Evolutionary conservation across 1,140 invertebrate species (phyloP), one percentile per base, ranked within the genome.

Genomic region (Heliothis subflexa): DNA sequence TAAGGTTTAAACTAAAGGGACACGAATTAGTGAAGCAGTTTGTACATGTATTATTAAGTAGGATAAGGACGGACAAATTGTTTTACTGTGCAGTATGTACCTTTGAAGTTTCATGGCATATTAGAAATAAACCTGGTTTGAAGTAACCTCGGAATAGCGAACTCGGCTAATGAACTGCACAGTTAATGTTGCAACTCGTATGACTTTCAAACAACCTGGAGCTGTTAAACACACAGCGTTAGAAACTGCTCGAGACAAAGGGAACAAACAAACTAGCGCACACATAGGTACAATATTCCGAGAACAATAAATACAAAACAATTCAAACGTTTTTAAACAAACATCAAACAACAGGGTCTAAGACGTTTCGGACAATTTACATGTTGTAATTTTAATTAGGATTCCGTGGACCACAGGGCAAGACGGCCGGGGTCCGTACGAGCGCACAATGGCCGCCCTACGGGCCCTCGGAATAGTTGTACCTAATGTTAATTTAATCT

Each of bases 401-500:
- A 88, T 84, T 88, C 85, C 82, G 82, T 61, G 59, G 85, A 82
- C 85, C 88, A 84, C 86, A 83, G 84, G 82, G 80, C 75, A 64
- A 81, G 78, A 76, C 55, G 79, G 28, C 68, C 61, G 78, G 66
- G 61, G 12, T 5, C 40, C 16, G 62, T 55, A 16, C 66, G 76
- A 73, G 81, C 21, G 61, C 82, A 89, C 86, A 89, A 87, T 89
- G 83, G 86, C 33, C 83, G 85, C 70, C 89, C 84, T 71, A 78
- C 79, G 74, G 64, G 75, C 81, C 85, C 78, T 49, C 73, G 76
- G 84, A 86, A 88, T 86, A 89, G 83, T 89, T 89, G 78, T 81
- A 89, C 89, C 89, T 93, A 93, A 93, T 93, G 91, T 93, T 92
- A 91, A 92, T 93, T 92, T 93, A 92, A 93, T 93, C 89, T 85